Percentiles rank a stretch among this genome's conserved stretches.
These are phyloP conservation scores for Argopecten irradians DNA, from an alignment of 1,140 invertebrate species.

Conservation along the genomic window DNA sequence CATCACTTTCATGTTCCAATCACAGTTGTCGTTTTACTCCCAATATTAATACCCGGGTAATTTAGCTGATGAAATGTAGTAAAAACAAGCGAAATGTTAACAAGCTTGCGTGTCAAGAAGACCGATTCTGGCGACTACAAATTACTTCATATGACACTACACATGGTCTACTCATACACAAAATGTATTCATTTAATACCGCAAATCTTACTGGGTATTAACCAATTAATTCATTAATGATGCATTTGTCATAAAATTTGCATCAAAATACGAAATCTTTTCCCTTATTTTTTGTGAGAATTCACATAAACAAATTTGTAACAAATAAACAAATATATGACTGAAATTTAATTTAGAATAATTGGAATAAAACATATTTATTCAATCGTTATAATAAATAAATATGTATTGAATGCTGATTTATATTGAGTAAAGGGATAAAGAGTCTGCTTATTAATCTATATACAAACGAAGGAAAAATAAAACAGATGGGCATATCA, in stretches of 20 bases:
- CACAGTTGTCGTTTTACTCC: conserved; percentile 48
- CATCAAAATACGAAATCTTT: too few species aligned
- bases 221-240: not conserved
- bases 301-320: too few species aligned
- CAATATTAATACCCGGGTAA: conserved; percentile 47
- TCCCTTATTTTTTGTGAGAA: too few species aligned
- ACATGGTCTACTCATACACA: conserved; percentile 33
- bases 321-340: too few species aligned
- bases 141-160: conserved; percentile 42
- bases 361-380: too few species aligned
- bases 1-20: conserved; percentile 46
- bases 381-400: too few species aligned
- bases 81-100: conserved; percentile 42
- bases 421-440: not conserved
- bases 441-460: too few species aligned
- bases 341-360: too few species aligned
- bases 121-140: conserved; percentile 29
- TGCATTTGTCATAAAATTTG: not conserved
- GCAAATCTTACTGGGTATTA: conserved; percentile 29
- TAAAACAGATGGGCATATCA: not conserved
- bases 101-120: conserved; percentile 44
- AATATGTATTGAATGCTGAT: too few species aligned
- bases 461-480: not conserved
- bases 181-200: conserved; percentile 34
- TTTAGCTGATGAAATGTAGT: conserved; percentile 43